Percentiles rank a stretch among this genome's conserved stretches.
These are phyloP conservation scores for Trypoxylon attenuatum DNA, from an alignment of 2,888 invertebrate species.

Conservation along the genomic window DNA sequence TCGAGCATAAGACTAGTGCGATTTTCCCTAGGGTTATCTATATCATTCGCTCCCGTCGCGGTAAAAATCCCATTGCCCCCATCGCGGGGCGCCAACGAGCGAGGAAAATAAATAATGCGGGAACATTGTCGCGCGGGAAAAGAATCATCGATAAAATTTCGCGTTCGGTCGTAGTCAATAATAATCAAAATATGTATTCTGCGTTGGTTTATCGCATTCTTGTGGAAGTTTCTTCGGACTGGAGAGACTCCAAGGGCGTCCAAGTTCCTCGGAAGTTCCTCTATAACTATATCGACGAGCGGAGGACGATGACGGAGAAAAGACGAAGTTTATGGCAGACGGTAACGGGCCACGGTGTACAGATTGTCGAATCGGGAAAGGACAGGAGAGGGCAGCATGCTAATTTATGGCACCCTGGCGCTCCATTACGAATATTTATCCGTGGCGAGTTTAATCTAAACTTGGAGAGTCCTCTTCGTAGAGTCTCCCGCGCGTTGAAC, in stretches of 20 bases:
- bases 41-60: no score
- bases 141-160: no score
- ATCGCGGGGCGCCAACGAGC: no score
- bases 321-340: conserved; percentile 7
- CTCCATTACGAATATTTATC: conserved; percentile 75
- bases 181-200: conserved; percentile 5
- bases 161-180: no score
- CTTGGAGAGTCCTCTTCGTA: conserved; percentile 69
- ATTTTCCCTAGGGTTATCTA: no score
- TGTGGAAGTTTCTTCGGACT: neutral
- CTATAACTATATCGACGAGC: conserved; percentile 39
- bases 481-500: conserved; percentile 23
- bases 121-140: no score
- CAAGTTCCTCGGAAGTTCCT: conserved; percentile 32
- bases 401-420: conserved; percentile 75
- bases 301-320: conserved; percentile 8
- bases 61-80: no score
- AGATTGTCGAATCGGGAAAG: conserved; percentile 62
- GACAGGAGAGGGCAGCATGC: conserved; percentile 71
- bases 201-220: conserved; percentile 6
- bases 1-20: no score
- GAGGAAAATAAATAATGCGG: no score
- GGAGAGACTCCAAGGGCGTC: neutral
- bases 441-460: conserved; percentile 75
- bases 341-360: conserved; percentile 49